Evolutionary conservation across 2,113 vertebrate genomes (phyloP).

Genomic region (Silurus glanis): DNA sequence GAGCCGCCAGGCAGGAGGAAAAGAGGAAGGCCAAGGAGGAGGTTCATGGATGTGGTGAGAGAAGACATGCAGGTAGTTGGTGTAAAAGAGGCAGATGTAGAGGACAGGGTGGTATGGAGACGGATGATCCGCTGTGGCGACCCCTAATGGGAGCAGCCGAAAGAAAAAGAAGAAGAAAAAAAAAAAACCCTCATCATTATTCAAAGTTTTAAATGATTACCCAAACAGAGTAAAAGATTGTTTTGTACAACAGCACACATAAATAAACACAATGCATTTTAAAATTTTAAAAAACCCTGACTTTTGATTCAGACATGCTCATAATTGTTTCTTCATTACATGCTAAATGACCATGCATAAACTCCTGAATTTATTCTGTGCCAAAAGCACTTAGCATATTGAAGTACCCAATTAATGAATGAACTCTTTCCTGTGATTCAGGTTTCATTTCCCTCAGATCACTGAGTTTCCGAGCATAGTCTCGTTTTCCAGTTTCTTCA

Average conservation of each 20-base stretch:
- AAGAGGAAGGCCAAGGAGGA: too few relatives aligned
- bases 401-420: neutral
- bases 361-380: neutral
- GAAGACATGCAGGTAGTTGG: too few relatives aligned
- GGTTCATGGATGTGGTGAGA: too few relatives aligned
- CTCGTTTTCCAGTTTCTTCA: neutral
- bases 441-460: slow-evolving; percentile 19
- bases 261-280: neutral
- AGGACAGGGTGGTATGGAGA: too few relatives aligned
- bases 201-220: neutral
- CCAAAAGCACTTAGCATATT: too few relatives aligned
- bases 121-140: too few relatives aligned
- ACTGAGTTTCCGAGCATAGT: slow-evolving; percentile 2
- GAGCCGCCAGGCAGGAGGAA: too few relatives aligned
- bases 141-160: too few relatives aligned
- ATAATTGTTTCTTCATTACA: neutral
- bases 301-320: neutral
- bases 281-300: neutral
- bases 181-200: too few relatives aligned
- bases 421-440: neutral
- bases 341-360: neutral
- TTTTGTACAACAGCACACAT: neutral
- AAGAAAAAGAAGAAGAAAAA: too few relatives aligned
- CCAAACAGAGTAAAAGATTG: neutral
- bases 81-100: too few relatives aligned